phyloP scores from a whole-genome alignment of 2,113 vertebrate species.

The Plotosus lineatus region DNA sequence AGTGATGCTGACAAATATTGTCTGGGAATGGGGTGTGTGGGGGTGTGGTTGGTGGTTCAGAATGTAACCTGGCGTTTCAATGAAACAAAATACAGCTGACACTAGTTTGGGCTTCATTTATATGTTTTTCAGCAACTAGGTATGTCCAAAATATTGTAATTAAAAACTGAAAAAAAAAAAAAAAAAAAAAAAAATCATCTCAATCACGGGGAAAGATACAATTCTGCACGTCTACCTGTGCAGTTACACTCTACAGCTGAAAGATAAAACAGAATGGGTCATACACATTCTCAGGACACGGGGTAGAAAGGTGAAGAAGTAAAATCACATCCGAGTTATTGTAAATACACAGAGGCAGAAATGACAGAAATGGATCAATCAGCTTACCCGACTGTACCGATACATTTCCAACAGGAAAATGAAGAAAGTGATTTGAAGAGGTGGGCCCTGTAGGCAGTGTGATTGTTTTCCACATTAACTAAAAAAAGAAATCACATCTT shows the following conservation, averaged over 20 bases:
- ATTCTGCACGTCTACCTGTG: slow-evolving; percentile 29
- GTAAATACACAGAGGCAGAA: neutral
- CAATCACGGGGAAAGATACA: slow-evolving; percentile 1
- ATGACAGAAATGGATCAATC: neutral
- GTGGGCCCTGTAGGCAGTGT: neutral
- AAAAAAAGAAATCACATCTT: slow-evolving; percentile 34
- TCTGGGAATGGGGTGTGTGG: neutral
- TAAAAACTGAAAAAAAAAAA: slow-evolving; percentile 14
- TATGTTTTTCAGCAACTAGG: slow-evolving; percentile 38
- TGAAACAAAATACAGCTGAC: neutral
- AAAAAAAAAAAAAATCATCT: too few relatives aligned
- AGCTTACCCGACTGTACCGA: neutral
- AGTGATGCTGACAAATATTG: slow-evolving; percentile 21
- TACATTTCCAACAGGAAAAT: neutral
- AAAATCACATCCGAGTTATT: slow-evolving; percentile 1
- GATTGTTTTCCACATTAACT: slow-evolving; percentile 5
- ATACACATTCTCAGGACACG: neutral
- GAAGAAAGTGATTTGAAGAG: neutral
- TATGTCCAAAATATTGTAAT: slow-evolving; percentile 60
- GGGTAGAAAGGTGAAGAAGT: neutral
- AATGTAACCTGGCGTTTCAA: slow-evolving; percentile 18
- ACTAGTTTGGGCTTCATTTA: neutral
- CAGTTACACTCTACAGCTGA: slow-evolving; percentile 60
- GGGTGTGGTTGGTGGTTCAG: neutral
- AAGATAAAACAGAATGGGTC: slow-evolving; percentile 1